phyloP scores from a whole-genome alignment of 2,113 vertebrate species.

The Rostratula benghalensis region DNA sequence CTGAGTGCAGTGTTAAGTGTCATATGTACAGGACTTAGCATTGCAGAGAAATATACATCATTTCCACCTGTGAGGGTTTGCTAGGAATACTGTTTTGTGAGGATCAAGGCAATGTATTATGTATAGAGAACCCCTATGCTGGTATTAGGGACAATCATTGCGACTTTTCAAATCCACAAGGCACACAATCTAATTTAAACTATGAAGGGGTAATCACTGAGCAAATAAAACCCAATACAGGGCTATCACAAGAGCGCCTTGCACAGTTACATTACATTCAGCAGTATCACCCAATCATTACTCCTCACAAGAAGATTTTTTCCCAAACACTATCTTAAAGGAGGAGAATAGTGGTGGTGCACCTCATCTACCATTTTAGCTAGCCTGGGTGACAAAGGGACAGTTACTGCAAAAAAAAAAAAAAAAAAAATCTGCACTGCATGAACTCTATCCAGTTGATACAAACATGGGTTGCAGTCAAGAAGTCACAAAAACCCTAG shows the following conservation, averaged over 20 bases:
- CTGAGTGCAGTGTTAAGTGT: not conserved
- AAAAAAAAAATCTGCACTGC: too few relatives aligned
- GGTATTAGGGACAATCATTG: not conserved
- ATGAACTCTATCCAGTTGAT: not conserved
- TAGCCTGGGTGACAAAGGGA: not conserved
- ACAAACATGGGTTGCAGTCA: not conserved
- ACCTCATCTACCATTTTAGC: not conserved
- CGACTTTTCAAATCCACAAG: not conserved
- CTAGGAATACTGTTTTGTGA: not conserved
- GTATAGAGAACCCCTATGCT: not conserved
- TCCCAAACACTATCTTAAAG: not conserved
- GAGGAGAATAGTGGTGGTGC: not conserved
- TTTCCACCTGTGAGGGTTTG: not conserved
- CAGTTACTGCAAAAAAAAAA: not conserved
- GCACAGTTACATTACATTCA: not conserved
- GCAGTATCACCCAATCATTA: not conserved
- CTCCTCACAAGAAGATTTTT: not conserved
- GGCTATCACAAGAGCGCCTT: not conserved
- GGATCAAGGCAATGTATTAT: not conserved
- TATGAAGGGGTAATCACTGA: not conserved
- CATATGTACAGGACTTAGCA: not conserved
- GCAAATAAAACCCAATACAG: not conserved
- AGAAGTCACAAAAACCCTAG: fast-evolving
- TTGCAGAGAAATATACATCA: not conserved
- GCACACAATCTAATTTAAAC: not conserved